Base-by-base conservation (phyloP, 2,797 vertebrate genomes). In the Chrysocyon brachyurus region DNA sequence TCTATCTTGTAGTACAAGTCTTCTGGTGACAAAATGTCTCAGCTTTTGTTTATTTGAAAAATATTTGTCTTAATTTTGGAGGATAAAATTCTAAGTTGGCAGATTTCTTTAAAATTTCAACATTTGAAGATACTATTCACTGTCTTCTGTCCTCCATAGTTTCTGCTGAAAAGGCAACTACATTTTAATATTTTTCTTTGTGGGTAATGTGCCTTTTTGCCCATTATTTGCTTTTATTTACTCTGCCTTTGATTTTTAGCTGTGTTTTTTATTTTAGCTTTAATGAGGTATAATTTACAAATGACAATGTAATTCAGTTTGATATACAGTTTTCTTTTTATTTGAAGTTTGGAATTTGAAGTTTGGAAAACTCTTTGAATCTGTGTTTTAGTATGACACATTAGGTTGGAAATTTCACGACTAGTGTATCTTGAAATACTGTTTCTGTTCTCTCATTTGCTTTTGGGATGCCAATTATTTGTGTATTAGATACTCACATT, bases 1-100 rank as follows among this genome's bases (percentile, higher is more conserved):
- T 24, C 7, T 61, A 59, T 90, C 31, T 87, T 82, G 21, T 15
- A 59, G 49, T 75, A 11, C 28, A 73, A 64, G 24, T 49, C 52
- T 75, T 77, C 9, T 54, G 5, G 17, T 70, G 40, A 70, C 54
- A 46, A 85, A n/a, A 19, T 33, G 54, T 78, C 40, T 68, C 16
- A 66, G 79, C 49, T 87, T 79, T 66, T 86, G 31, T 87, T 93
- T 75, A 21, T 28, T 26, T 79, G n/a, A 86, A 91, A 36, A 70
- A 10, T 15, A 3, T 49, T 81, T 61, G 9, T 24, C 63, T 52
- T 81, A 72, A 49, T 63, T 81, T 87, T 64, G 26, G 79, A 72
- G 16, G 12, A 72, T 56, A 52, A 21, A 72, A 87, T 91, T 81
- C 56, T n/a, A 78, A 79, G n/a, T 61, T 85, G 81, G 40, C 31